Base-by-base conservation (phyloP, 92 coral and sea anemone genomes). In the Actinostola sp. region DNA sequence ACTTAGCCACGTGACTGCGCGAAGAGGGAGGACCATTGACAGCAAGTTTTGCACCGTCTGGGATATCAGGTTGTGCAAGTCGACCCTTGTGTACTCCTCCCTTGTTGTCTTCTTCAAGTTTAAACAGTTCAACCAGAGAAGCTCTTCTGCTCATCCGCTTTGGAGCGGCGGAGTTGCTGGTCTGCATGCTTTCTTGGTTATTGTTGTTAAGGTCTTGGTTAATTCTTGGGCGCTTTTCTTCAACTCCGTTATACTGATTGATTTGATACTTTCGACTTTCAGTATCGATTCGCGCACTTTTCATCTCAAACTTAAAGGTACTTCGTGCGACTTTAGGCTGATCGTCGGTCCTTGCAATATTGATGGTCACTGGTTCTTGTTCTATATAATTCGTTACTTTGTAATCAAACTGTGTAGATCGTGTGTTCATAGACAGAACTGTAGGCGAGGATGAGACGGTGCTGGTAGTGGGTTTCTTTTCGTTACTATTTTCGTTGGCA, bases 111-210 rank as follows among this genome's bases (percentile, higher is more conserved):
- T 80, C 86, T 50, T 90, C 97, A 46, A 90, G 82, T 75, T 90
- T 90, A 64, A 90, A 90, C 70, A 90, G 76, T 67, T 90, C 97
- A 13, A 92, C 97, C n/a, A 90, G 73, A 11, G 97, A 90, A 10
- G 92, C 78, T 29, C 97, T 75, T 27, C 97, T 92, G 30, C 89
- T 78, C 87, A 90, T 84, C 44, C 97, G 66, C 80, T 74, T 79
- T 0, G 97, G 97, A 27, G 68, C 75, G 3, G 44, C 71, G 9
- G 29, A 19, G 25, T 25, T 67, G 27, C 59, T 58, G n/a, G 60
- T 57, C 12, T 26, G 31, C 46, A 67, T 73, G 71, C 45, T 63
- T 56, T 84, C 84, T 25, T 41, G 65, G 35, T 55, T 15, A 65
- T 85, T 79, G 54, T 80, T 79, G 71, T 79, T 86, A 20, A 49